Conservation (phyloP, 2,797 vertebrate species). For the Botia almorhae region DNA sequence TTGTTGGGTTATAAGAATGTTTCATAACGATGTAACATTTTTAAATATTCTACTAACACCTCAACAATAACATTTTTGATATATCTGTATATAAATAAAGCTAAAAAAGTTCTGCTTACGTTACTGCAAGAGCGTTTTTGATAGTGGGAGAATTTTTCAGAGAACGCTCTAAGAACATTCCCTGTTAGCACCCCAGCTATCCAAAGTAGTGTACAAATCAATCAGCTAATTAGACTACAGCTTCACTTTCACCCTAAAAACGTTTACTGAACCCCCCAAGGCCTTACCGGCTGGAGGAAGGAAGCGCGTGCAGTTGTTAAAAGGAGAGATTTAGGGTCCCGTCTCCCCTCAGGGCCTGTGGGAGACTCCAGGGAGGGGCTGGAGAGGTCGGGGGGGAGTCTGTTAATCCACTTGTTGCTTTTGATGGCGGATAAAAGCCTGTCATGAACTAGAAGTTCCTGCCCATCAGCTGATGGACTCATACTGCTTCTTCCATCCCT, state of each 20-base stretch:
- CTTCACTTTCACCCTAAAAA: constrained; percentile 58
- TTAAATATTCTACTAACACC: too few relatives aligned
- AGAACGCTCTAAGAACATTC: too few relatives aligned
- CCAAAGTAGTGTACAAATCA: too few relatives aligned
- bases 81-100: too few relatives aligned
- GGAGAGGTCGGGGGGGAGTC: constrained; percentile 67
- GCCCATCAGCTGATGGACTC: constrained; percentile 77
- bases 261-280: constrained; percentile 66
- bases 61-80: too few relatives aligned
- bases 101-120: too few relatives aligned
- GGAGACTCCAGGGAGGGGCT: constrained; percentile 68
- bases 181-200: too few relatives aligned
- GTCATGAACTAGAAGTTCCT: constrained; percentile 79
- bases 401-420: constrained; percentile 92
- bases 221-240: background rate
- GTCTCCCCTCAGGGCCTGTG: constrained; percentile 73
- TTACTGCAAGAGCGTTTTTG: too few relatives aligned
- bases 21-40: too few relatives aligned
- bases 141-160: too few relatives aligned
- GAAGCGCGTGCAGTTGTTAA: constrained; percentile 83
- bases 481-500: constrained; percentile 47
- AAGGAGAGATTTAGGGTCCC: constrained; percentile 83
- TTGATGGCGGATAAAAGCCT: constrained; percentile 88
- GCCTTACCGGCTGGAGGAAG: constrained; percentile 73
- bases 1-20: too few relatives aligned